phyloP scores from a whole-genome alignment of 2,113 vertebrate genomes.

The Nestor notabilis region DNA sequence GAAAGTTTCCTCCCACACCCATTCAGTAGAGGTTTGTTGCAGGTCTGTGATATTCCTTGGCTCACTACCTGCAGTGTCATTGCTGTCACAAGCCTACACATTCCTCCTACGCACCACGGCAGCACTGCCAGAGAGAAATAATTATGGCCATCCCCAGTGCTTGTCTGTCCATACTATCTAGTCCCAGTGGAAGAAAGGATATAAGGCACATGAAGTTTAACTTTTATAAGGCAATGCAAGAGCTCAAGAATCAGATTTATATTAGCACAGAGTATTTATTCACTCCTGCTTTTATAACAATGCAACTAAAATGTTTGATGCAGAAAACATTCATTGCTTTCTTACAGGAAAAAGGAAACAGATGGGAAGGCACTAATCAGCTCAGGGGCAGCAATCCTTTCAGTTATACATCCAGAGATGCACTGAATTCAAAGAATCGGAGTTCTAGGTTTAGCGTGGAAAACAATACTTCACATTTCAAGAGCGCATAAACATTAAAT shows the following conservation, averaged over 20 bases:
- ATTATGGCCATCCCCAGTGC: not conserved
- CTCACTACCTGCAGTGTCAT: not conserved
- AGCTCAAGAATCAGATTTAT: not conserved
- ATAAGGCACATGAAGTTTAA: not conserved
- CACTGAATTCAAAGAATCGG: not conserved
- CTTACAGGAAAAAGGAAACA: not conserved
- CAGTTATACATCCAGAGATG: not conserved
- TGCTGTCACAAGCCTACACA: not conserved
- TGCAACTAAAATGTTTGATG: not conserved
- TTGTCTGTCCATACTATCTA: not conserved
- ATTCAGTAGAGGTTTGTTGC: not conserved
- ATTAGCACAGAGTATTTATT: not conserved
- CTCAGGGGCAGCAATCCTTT: not conserved
- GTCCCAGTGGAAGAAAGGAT: not conserved
- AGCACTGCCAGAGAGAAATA: not conserved
- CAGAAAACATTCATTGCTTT: not conserved
- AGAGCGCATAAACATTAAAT: not conserved
- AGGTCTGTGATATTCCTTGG: not conserved
- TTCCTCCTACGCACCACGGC: not conserved
- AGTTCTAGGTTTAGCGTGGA: not conserved
- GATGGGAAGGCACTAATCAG: not conserved
- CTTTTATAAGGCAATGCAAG: not conserved
- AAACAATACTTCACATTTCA: not conserved
- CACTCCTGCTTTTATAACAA: not conserved
- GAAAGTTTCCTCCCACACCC: slow-evolving; percentile 2